These are phyloP conservation scores for Siniperca scherzeri DNA, from an alignment of 2,797 vertebrate genomes.

Conservation along the genomic window DNA sequence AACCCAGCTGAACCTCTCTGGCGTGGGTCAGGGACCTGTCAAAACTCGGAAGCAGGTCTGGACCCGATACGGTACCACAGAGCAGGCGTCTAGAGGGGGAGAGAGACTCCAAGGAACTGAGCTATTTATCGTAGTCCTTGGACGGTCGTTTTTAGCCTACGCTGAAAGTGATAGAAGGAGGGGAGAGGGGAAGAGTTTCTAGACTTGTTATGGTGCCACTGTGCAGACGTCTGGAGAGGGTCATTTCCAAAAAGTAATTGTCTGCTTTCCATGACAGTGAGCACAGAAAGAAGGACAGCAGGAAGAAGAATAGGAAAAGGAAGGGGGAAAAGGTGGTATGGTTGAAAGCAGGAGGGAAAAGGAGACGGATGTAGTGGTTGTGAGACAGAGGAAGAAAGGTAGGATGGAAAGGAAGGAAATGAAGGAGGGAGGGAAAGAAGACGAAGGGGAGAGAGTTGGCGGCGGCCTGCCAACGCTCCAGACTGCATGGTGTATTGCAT, in stretches of 20 bases:
- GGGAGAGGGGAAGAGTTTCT: slow-evolving; percentile 36
- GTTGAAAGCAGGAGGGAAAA: slow-evolving; percentile 48
- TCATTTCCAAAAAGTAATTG: slow-evolving; percentile 67
- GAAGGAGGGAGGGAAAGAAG: slow-evolving; percentile 61
- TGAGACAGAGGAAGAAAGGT: slow-evolving; percentile 64
- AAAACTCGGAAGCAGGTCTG: slow-evolving; percentile 85
- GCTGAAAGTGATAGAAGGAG: slow-evolving; percentile 57
- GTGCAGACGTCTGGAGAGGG: slow-evolving; percentile 70
- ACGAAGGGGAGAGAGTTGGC: slow-evolving; percentile 63
- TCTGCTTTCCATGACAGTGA: slow-evolving; percentile 59
- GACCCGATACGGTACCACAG: slow-evolving; percentile 72
- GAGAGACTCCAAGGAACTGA: slow-evolving; percentile 54
- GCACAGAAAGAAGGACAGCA: slow-evolving; percentile 42
- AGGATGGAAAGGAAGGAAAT: slow-evolving; percentile 69
- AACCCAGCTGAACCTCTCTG: slow-evolving; percentile 79
- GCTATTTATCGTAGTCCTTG: slow-evolving; percentile 72
- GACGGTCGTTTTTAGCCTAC: slow-evolving; percentile 45
- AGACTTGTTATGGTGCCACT: slow-evolving; percentile 67
- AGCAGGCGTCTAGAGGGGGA: slow-evolving; percentile 52
- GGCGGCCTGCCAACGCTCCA: slow-evolving; percentile 76
- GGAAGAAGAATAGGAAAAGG: slow-evolving; percentile 60
- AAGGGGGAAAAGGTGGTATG: slow-evolving; percentile 53
- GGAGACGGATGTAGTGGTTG: slow-evolving; percentile 26
- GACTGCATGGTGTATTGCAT: slow-evolving; percentile 77
- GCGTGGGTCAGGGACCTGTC: slow-evolving; percentile 84